Evolutionary conservation across 2,113 vertebrate genomes (phyloP).

Genomic region (Dermatemys mawii): DNA sequence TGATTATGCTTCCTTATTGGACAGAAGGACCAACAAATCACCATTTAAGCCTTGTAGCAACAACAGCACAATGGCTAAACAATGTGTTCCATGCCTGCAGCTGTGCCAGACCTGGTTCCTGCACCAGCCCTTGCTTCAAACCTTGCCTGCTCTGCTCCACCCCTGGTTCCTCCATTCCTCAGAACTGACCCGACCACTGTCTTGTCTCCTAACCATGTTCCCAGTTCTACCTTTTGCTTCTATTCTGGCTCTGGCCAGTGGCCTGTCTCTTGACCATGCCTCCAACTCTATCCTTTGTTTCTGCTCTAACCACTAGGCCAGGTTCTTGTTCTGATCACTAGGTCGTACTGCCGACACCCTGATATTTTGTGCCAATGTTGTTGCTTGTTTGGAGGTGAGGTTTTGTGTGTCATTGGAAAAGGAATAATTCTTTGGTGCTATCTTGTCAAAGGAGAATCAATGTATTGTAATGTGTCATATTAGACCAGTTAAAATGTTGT

Average conservation of each 20-base stretch:
- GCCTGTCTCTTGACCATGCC: not conserved
- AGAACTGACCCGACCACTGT: not conserved
- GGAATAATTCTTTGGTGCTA: not conserved
- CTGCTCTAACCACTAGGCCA: not conserved
- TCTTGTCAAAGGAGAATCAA: not conserved
- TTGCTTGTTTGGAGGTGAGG: not conserved
- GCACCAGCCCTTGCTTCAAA: not conserved
- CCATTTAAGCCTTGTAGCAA: not conserved
- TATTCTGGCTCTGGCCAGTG: not conserved
- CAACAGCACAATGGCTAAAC: not conserved
- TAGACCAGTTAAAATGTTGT: not conserved
- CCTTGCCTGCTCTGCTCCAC: not conserved
- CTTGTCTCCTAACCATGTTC: not conserved
- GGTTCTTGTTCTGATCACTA: not conserved
- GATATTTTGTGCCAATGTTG: not conserved
- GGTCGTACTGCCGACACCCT: not conserved
- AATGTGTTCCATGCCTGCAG: not conserved
- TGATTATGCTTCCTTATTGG: not conserved
- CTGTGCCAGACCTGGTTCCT: not conserved
- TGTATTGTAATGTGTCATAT: not conserved
- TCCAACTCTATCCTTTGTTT: not conserved
- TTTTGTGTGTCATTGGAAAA: not conserved
- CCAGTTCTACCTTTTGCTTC: not conserved
- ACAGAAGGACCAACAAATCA: not conserved
- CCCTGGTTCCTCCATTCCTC: not conserved